A percentile compares a stretch with the other conserved stretches of the same genome.
Evolutionary conservation across 1,140 invertebrate species (phyloP).

Genomic region (Magallana ariakensis): DNA sequence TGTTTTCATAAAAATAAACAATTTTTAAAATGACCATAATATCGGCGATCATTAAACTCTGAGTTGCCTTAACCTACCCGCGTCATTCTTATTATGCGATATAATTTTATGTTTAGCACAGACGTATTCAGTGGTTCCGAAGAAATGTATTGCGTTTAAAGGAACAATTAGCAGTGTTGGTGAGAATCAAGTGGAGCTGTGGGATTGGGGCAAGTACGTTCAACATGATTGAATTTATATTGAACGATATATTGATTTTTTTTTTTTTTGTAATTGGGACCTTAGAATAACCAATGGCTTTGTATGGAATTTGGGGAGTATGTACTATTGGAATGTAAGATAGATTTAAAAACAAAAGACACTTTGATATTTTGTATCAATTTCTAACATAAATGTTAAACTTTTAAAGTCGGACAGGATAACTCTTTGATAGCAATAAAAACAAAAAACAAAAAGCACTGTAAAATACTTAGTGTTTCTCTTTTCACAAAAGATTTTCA

Average conservation of each 20-base stretch:
- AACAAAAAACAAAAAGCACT: too few relatives aligned
- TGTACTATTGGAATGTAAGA: not conserved
- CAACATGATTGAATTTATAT: not conserved
- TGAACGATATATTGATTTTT: not conserved
- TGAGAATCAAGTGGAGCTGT: not conserved
- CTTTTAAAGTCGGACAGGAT: not conserved
- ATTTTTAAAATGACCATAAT: too few relatives aligned
- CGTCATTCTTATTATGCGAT: not conserved
- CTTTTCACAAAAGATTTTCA: too few relatives aligned
- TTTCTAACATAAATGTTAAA: not conserved
- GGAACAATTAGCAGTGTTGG: not conserved
- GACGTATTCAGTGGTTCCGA: not conserved
- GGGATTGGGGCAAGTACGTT: not conserved
- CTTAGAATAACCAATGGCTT: too few relatives aligned
- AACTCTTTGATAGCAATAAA: not conserved
- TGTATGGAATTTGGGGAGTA: too few relatives aligned
- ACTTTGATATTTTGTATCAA: not conserved
- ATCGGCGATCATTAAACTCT: too few relatives aligned
- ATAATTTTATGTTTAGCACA: not conserved
- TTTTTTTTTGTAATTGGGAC: not conserved
- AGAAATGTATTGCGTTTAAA: not conserved
- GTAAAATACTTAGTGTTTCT: too few relatives aligned
- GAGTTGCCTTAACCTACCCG: too few relatives aligned
- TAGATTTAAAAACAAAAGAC: not conserved
- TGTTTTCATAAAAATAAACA: too few relatives aligned